A percentile compares a stretch with the other conserved stretches of the same genome.
These are phyloP conservation scores for Drosophila seclusa DNA, from an alignment of 2,888 invertebrate genomes.

Conservation along the genomic window DNA sequence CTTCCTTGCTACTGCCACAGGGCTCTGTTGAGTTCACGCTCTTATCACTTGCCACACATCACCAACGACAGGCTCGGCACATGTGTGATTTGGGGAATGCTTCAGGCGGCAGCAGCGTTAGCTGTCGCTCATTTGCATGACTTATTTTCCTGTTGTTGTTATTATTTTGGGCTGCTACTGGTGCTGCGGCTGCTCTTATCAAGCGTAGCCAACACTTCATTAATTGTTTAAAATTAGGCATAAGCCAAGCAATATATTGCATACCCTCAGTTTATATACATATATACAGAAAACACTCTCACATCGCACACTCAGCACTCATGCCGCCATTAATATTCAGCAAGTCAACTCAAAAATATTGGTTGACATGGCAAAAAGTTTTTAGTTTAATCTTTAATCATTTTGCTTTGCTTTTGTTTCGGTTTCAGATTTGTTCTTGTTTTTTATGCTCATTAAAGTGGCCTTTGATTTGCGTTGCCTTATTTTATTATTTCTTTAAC, in stretches of 20 bases:
- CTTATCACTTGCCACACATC: constrained; percentile 61
- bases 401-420: constrained; percentile 13
- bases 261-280: constrained; percentile 17
- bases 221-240: constrained; percentile 81
- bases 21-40: constrained; percentile 27
- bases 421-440: constrained; percentile 8
- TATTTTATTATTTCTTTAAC: constrained; percentile 62
- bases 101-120: constrained; percentile 33
- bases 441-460: constrained; percentile 54
- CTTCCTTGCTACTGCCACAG: constrained; percentile 23
- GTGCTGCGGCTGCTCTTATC: constrained; percentile 67
- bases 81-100: constrained; percentile 64
- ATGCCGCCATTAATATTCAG: constrained; percentile 2
- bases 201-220: constrained; percentile 77
- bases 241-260: constrained; percentile 55
- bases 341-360: constrained; percentile 9
- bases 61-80: constrained; percentile 54
- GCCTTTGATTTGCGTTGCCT: constrained; percentile 65
- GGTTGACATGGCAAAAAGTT: constrained; percentile 36
- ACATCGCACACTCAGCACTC: constrained; percentile 7
- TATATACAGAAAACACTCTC: background rate
- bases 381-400: constrained; percentile 34
- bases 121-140: constrained; percentile 74
- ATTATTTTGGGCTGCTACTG: constrained; percentile 8
- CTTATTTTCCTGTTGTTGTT: constrained; percentile 51